These are phyloP conservation scores for Drepana arcuata DNA, from an alignment of 1,140 invertebrate species.

Conservation along the genomic window DNA sequence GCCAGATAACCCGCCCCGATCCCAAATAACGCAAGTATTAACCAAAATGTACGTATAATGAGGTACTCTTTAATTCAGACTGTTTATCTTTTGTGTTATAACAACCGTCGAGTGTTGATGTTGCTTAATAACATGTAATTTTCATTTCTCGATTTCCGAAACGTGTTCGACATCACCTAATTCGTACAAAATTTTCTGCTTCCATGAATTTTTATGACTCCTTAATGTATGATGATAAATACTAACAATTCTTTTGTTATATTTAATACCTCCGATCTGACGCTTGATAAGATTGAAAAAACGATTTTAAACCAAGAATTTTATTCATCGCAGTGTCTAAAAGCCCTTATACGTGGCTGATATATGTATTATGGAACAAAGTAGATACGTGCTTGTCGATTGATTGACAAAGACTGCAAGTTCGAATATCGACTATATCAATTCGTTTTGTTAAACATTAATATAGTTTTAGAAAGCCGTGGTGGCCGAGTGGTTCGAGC, in stretches of 20 bases:
- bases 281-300: too few species aligned
- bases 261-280: background rate
- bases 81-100: conserved; percentile 65
- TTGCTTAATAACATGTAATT: conserved; percentile 68
- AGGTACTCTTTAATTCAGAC: conserved; percentile 56
- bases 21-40: conserved; percentile 55
- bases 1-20: conserved; percentile 43
- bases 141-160: conserved; percentile 52
- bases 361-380: too few species aligned
- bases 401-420: too few species aligned
- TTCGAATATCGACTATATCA: too few species aligned
- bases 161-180: conserved; percentile 49
- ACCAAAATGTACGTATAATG: conserved; percentile 56
- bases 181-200: conserved; percentile 29
- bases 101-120: conserved; percentile 60
- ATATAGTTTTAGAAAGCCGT: too few species aligned
- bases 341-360: too few species aligned
- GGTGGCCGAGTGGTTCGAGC: too few species aligned
- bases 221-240: conserved; percentile 18
- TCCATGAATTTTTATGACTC: conserved; percentile 39
- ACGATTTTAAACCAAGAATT: too few species aligned
- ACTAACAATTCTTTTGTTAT: conserved; percentile 20
- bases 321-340: too few species aligned
- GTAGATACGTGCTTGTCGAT: too few species aligned
- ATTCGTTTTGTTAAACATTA: too few species aligned